Percentiles rank a stretch among this genome's conserved stretches.
Conservation (phyloP, 2,113 vertebrate species). For the Pitta sordida region DNA sequence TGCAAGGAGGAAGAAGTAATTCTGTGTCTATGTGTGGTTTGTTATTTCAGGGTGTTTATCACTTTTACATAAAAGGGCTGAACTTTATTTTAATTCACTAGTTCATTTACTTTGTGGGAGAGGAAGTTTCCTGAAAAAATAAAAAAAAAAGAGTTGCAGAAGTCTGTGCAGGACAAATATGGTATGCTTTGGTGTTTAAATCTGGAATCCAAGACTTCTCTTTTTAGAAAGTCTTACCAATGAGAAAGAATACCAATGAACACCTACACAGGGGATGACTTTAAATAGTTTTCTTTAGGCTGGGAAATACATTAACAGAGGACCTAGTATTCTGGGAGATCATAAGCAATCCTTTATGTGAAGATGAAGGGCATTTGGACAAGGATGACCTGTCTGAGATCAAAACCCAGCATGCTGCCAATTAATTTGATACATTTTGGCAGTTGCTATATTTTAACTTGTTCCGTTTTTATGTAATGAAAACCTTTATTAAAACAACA, state of each 20-base stretch:
- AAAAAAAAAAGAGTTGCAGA: background rate
- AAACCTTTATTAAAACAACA: background rate
- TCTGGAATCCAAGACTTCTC: background rate
- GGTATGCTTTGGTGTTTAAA: background rate
- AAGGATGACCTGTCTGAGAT: background rate
- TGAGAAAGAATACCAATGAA: background rate
- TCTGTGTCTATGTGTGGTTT: background rate
- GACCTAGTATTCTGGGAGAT: background rate
- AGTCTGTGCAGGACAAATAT: background rate
- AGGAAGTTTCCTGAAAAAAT: background rate
- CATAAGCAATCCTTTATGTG: background rate
- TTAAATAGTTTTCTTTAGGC: background rate
- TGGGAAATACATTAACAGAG: background rate
- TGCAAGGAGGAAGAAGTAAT: background rate
- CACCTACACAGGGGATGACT: background rate
- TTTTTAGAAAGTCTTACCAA: slow-evolving; percentile 1
- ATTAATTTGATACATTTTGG: background rate
- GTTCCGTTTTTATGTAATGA: background rate
- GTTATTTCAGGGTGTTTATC: background rate
- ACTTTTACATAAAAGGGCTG: background rate
- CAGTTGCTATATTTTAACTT: background rate
- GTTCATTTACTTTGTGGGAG: background rate
- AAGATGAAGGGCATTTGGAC: background rate
- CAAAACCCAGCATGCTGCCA: background rate
- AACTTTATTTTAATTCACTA: background rate